Evolutionary conservation across 2,888 invertebrate species (phyloP), one percentile per base, ranked within the genome.

Genomic region (Teleiodes luculella): DNA sequence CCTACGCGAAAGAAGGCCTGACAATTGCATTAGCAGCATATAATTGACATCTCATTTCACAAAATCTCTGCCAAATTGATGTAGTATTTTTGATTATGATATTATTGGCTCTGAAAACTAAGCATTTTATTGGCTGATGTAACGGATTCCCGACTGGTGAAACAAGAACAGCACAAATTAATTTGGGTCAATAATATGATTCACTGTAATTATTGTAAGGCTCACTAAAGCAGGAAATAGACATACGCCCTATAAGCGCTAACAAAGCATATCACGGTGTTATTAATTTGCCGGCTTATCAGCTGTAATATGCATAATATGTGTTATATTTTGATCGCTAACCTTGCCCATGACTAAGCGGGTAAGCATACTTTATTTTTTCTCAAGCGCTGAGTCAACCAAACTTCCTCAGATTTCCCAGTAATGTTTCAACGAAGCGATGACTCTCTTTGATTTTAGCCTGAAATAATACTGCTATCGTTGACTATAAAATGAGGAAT

Each of bases 341-440:
- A 52, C 56, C 55, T 46, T 56, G 54, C 48, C 56, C 57, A 62
- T 68, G 67, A 70, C 63, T 67, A 64, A 67, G 60, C 62, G 52
- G 50, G 53, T 24, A 49, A 56, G 54, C 58, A 54, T 47, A 50
- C 56, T 63, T 65, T 66, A 64, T 65, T 65, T 72, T 65, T 77
- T 76, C 69, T 67, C 52, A 64, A 64, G 61, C 69, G 65, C 62
- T 79, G 81, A 81, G 66, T 81, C 80, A 81, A 68, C 53, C 60
- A 39, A 58, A 62, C 66, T 65, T 61, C 61, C 63, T 59, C 59
- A 62, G 63, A 64, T 55, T 76, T 76, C 73, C 66, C 62, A 63
- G 69, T 71, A 78, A 68, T 51, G 18, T 55, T 59, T 33, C 28
- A 20, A 41, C 18, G 51, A 36, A 50, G 53, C 45, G 45, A 41